Conservation (phyloP, 2,888 invertebrate genomes). For the Epinotia brunnichana region DNA sequence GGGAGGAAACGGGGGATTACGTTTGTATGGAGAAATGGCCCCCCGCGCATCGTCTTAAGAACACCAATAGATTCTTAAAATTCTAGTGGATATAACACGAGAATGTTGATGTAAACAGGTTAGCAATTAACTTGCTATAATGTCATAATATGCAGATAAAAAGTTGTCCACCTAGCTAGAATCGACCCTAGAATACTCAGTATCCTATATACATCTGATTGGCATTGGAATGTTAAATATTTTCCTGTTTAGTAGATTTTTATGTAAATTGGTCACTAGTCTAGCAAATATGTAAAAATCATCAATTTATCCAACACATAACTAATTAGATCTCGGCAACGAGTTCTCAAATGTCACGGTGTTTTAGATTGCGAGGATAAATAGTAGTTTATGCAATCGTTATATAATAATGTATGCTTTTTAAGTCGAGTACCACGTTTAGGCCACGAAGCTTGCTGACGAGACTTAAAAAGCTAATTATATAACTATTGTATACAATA, state of each 20-base stretch:
- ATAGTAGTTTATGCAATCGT: too few relatives aligned
- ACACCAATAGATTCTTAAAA: not conserved
- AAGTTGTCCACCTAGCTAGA: not conserved
- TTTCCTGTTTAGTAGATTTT: constrained; percentile 2
- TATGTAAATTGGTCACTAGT: constrained; percentile 8
- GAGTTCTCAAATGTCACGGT: too few relatives aligned
- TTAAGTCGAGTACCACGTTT: too few relatives aligned
- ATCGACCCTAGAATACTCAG: not conserved
- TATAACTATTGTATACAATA: too few relatives aligned
- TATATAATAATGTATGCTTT: too few relatives aligned
- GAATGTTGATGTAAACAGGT: not conserved
- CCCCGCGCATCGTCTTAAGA: too few relatives aligned
- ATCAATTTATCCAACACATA: not conserved
- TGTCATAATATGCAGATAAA: not conserved
- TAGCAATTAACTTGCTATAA: not conserved
- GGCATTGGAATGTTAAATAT: not conserved
- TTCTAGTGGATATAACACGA: not conserved
- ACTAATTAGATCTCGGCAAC: too few relatives aligned
- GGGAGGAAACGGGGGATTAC: too few relatives aligned
- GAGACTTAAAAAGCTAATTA: too few relatives aligned
- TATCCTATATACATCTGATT: constrained; percentile 2
- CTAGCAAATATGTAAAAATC: not conserved
- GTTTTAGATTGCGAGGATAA: too few relatives aligned
- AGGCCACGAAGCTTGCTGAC: too few relatives aligned
- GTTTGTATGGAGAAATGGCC: too few relatives aligned